These are phyloP conservation scores for Octodon degus DNA, from an alignment of 2,113 vertebrate species.

Conservation along the genomic window DNA sequence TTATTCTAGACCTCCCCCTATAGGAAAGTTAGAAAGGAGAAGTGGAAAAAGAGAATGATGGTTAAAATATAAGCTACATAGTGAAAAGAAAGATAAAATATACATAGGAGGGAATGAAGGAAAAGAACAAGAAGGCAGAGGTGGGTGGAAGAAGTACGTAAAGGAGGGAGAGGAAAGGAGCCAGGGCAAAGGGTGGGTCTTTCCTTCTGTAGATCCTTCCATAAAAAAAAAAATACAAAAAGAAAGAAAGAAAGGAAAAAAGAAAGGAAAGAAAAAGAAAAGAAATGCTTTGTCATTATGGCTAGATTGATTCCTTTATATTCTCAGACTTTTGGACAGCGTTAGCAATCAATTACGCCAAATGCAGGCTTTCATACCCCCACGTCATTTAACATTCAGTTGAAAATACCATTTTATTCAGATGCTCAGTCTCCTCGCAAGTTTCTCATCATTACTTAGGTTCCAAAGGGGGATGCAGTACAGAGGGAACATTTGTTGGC, in stretches of 20 bases:
- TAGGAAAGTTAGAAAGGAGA: background rate
- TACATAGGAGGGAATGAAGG: background rate
- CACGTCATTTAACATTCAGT: background rate
- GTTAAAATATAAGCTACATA: background rate
- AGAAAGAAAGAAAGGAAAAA: no score
- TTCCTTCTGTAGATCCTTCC: background rate
- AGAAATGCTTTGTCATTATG: background rate
- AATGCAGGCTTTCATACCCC: background rate
- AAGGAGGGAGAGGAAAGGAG: background rate
- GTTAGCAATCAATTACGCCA: background rate
- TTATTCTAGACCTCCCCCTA: background rate
- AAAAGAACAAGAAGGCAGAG: background rate
- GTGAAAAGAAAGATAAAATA: background rate
- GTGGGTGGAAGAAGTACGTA: background rate
- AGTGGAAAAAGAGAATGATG: background rate
- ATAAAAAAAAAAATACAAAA: no score
- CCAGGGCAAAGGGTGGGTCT: background rate
- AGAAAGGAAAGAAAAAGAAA: no score
- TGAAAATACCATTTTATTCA: background rate
- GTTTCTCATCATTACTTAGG: background rate
- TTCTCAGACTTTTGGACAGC: background rate
- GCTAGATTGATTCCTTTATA: background rate
- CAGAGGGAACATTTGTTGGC: background rate
- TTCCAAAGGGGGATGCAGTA: background rate
- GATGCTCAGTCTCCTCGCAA: background rate